phyloP scores from a whole-genome alignment of 2,113 vertebrate species.

The Potamarius usumacintae region DNA sequence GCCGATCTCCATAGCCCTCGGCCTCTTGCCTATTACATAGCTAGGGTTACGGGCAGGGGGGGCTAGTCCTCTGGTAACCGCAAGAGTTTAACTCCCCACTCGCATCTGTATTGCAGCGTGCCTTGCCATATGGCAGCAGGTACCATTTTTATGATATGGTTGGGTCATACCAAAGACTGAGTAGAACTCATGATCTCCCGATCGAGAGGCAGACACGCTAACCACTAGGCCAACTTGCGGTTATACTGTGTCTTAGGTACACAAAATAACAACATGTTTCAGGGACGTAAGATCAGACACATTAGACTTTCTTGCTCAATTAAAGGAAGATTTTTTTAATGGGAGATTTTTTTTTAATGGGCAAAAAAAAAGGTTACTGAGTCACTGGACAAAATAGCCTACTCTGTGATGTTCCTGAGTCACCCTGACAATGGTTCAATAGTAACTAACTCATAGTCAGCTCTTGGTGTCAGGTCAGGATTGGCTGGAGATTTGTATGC shows the following conservation, averaged over 20 bases:
- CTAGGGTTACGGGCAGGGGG: too few species aligned
- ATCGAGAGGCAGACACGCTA: too few species aligned
- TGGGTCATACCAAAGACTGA: too few species aligned
- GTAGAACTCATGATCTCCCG: too few species aligned
- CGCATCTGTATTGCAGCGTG: too few species aligned
- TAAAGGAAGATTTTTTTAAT: not conserved
- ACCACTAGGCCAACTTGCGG: too few species aligned
- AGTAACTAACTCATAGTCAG: not conserved
- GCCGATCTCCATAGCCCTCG: too few species aligned
- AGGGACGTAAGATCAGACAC: not conserved
- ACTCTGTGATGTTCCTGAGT: not conserved
- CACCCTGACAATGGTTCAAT: not conserved
- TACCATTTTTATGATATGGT: too few species aligned
- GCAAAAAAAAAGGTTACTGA: not conserved
- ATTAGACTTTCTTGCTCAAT: not conserved
- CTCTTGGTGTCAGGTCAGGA: not conserved
- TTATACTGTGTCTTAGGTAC: not conserved
- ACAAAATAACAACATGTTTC: not conserved
- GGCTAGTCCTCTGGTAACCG: too few species aligned
- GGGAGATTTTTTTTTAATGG: not conserved
- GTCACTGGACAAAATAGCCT: not conserved
- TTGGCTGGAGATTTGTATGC: not conserved
- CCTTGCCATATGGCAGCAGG: too few species aligned
- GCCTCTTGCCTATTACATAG: too few species aligned
- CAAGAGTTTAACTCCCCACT: too few species aligned